phyloP scores from a whole-genome alignment of 64 coral and sea anemone species.

The Montipora foliosa region DNA sequence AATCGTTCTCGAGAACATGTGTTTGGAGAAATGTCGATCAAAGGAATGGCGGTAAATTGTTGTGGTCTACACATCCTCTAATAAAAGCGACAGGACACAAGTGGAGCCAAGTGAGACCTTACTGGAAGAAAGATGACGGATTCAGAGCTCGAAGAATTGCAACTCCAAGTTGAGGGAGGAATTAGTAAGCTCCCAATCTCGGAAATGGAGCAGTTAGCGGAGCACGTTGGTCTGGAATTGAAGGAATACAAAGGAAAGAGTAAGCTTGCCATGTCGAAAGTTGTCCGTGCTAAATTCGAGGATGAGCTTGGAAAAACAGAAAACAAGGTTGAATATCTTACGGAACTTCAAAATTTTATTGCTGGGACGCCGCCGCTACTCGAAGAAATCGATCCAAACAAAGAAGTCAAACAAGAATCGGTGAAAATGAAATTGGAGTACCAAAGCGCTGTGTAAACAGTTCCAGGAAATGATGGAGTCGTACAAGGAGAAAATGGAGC shows the following conservation, averaged over 20 bases:
- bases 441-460: background rate
- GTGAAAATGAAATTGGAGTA: background rate
- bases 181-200: conserved; percentile 12
- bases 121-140: background rate
- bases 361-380: background rate
- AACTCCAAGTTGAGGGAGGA: background rate
- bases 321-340: conserved; percentile 4
- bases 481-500: background rate
- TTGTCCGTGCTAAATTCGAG: background rate
- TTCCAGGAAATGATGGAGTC: conserved; percentile 14
- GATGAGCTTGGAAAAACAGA: background rate
- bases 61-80: too few relatives aligned
- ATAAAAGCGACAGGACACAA: too few relatives aligned
- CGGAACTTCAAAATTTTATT: conserved; percentile 1
- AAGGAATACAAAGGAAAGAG: conserved; percentile 20
- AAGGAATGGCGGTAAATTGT: too few relatives aligned
- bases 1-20: too few relatives aligned
- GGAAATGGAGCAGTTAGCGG: conserved; percentile 1
- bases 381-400: background rate
- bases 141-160: background rate
- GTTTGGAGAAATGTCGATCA: too few relatives aligned
- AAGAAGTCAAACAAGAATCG: background rate
- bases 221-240: background rate
- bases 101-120: too few relatives aligned
- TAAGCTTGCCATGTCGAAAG: conserved; percentile 12